phyloP scores from a whole-genome alignment of 2,797 vertebrate species.

The Syncerus caffer region DNA sequence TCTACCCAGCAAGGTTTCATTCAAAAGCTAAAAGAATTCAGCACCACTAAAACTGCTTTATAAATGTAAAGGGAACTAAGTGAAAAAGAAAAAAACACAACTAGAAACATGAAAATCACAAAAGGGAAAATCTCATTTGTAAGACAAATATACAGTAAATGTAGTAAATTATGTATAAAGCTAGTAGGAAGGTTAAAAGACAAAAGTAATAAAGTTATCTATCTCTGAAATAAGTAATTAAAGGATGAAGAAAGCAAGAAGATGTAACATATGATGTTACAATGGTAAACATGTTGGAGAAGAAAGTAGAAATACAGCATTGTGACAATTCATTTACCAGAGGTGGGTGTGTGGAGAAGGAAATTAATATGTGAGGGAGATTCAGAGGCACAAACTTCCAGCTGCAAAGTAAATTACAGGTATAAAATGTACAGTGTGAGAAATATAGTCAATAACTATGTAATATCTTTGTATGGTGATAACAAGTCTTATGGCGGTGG shows the following conservation, averaged over 20 bases:
- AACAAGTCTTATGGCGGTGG: not conserved
- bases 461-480: not conserved
- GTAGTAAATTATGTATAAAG: not conserved
- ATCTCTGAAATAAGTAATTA: not conserved
- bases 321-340: not conserved
- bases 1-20: not conserved
- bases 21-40: not conserved
- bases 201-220: not conserved
- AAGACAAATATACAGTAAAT: not conserved
- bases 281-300: not conserved
- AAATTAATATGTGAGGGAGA: not conserved
- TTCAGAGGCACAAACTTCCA: not conserved
- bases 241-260: not conserved
- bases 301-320: not conserved
- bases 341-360: not conserved
- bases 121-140: not conserved
- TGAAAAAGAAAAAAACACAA: not conserved
- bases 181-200: not conserved
- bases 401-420: not conserved
- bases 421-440: not conserved
- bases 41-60: not conserved
- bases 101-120: not conserved
- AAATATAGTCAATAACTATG: not conserved
- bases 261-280: not conserved
- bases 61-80: not conserved